phyloP scores from a whole-genome alignment of 2,797 vertebrate species.

The Arnoldichthys spilopterus region DNA sequence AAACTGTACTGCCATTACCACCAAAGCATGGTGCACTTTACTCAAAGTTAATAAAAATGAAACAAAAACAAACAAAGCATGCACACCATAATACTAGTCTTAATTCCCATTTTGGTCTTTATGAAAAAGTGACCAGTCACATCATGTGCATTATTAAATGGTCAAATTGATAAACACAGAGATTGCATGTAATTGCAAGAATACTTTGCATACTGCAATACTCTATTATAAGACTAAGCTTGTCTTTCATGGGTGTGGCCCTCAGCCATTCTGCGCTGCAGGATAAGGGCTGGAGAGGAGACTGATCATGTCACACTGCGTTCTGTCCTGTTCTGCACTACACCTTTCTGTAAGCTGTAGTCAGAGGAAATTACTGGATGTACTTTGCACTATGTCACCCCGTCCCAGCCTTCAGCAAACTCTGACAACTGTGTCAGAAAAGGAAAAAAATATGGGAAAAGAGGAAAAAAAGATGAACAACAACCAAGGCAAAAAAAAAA shows the following conservation, averaged over 20 bases:
- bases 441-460: neutral
- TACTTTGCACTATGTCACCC: constrained; percentile 60
- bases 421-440: constrained; percentile 30
- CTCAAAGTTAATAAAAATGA: neutral
- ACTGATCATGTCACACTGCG: constrained; percentile 32
- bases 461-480: neutral
- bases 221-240: neutral
- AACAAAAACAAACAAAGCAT: neutral
- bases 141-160: neutral
- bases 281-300: constrained; percentile 25
- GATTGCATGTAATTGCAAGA: neutral
- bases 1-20: neutral
- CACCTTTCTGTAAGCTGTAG: constrained; percentile 37
- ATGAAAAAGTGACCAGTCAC: neutral
- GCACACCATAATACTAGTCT: neutral
- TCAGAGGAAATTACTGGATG: constrained; percentile 64
- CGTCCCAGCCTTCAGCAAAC: constrained; percentile 60
- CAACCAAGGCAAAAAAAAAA: constrained; percentile 40
- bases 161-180: neutral
- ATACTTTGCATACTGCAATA: too few species aligned
- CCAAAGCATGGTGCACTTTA: neutral
- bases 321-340: constrained; percentile 45
- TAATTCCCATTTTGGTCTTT: neutral
- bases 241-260: constrained; percentile 22
- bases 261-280: constrained; percentile 27